Evolutionary conservation across 64 coral and sea anemone species (phyloP).

Genomic region (Montipora sp.): DNA sequence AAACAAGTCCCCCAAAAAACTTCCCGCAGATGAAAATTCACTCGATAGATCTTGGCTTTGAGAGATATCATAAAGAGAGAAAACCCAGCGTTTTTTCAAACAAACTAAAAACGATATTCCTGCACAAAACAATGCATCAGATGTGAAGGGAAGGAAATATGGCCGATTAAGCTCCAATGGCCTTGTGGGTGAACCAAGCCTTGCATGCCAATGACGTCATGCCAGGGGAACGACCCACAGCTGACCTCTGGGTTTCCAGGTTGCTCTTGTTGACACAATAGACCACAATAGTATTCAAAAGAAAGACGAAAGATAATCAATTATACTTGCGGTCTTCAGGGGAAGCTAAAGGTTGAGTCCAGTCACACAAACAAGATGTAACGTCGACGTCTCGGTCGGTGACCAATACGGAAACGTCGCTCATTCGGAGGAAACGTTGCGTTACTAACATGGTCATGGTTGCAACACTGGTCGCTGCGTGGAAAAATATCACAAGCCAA

Average conservation of each 20-base stretch:
- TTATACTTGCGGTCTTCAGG: no score
- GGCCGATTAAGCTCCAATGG: constrained; percentile 63
- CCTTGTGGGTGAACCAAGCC: constrained; percentile 94
- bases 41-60: constrained; percentile 49
- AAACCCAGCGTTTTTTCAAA: constrained; percentile 71
- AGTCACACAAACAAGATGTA: no score
- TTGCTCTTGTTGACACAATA: no score
- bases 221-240: background rate
- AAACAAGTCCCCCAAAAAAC: constrained; percentile 26
- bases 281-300: no score
- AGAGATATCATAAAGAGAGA: constrained; percentile 65
- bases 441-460: no score
- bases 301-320: no score
- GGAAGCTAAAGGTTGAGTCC: no score
- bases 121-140: constrained; percentile 89
- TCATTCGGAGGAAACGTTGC: no score
- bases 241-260: constrained; percentile 10
- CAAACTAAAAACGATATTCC: constrained; percentile 83
- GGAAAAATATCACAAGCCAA: no score
- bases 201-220: constrained; percentile 93
- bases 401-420: no score
- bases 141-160: constrained; percentile 74
- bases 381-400: no score
- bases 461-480: no score
- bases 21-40: constrained; percentile 53